A percentile compares a stretch with the other conserved stretches of the same genome.
These are phyloP conservation scores for Grapholita molesta DNA, from an alignment of 1,140 invertebrate genomes.

Conservation along the genomic window DNA sequence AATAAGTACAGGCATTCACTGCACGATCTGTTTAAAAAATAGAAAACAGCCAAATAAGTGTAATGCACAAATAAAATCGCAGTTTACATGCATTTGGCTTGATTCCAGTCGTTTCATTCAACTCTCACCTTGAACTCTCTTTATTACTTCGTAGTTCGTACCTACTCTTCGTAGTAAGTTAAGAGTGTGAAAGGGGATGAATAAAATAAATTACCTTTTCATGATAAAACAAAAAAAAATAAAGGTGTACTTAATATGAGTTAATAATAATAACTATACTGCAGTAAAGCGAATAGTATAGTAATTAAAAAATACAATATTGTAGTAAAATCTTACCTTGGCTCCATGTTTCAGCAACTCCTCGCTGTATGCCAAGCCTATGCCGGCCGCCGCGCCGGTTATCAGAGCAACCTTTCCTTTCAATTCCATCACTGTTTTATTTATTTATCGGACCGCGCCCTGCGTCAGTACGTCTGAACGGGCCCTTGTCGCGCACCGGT, in stretches of 20 bases:
- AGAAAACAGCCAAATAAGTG: not conserved
- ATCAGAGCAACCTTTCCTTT: slow-evolving; percentile 85
- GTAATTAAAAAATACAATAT: slow-evolving; percentile 9
- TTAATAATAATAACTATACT: no score
- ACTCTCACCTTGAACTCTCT: slow-evolving; percentile 8
- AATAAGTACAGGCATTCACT: slow-evolving; percentile 34
- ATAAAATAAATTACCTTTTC: no score
- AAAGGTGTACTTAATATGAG: no score
- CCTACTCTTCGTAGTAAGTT: no score
- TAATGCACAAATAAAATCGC: not conserved
- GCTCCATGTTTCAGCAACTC: slow-evolving; percentile 84
- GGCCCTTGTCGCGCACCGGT: slow-evolving; percentile 39
- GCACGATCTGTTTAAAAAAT: no score
- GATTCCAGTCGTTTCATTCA: slow-evolving; percentile 5
- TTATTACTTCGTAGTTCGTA: not conserved
- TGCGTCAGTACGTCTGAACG: slow-evolving; percentile 49
- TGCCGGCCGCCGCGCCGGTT: slow-evolving; percentile 85
- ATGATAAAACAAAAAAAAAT: no score
- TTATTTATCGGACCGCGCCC: slow-evolving; percentile 47
- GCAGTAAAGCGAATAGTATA: no score
- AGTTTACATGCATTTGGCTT: not conserved
- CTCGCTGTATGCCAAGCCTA: slow-evolving; percentile 83
- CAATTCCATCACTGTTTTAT: slow-evolving; percentile 79
- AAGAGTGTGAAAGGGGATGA: no score
- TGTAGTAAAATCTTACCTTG: slow-evolving; percentile 77